A percentile compares a stretch with the other conserved stretches of the same genome.
These are phyloP conservation scores for Brachionus calyciflorus DNA, from an alignment of 1,140 invertebrate genomes.

Conservation along the genomic window DNA sequence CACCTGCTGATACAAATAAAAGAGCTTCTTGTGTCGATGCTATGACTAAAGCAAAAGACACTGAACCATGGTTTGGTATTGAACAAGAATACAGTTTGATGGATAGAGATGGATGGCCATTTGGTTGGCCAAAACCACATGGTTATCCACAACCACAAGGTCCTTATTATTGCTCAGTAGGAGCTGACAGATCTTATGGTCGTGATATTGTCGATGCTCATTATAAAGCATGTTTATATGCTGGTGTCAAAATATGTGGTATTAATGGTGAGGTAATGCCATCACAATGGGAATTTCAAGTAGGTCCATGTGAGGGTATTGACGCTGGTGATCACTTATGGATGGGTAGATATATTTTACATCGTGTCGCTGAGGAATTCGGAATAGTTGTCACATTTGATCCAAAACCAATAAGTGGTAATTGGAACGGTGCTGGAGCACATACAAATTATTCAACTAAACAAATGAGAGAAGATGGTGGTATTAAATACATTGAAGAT, in stretches of 20 bases:
- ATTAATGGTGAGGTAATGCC: slow-evolving; percentile 93
- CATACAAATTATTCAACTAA: slow-evolving; percentile 84
- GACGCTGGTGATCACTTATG: slow-evolving; percentile 81
- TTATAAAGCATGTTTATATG: slow-evolving; percentile 70
- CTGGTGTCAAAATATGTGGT: slow-evolving; percentile 81
- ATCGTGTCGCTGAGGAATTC: slow-evolving; percentile 84
- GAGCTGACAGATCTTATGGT: slow-evolving; percentile 75
- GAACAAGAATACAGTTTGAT: slow-evolving; percentile 89
- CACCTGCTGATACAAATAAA: slow-evolving; percentile 72
- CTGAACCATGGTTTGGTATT: slow-evolving; percentile 90
- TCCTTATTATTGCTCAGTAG: slow-evolving; percentile 92
- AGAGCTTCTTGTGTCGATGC: slow-evolving; percentile 72
- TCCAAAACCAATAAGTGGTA: slow-evolving; percentile 77
- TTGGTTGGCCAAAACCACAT: slow-evolving; percentile 84
- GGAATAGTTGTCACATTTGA: slow-evolving; percentile 80
- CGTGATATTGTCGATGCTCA: slow-evolving; percentile 89
- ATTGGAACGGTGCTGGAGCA: slow-evolving; percentile 88
- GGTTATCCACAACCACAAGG: slow-evolving; percentile 83
- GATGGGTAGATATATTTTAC: slow-evolving; percentile 75
- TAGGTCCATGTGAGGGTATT: slow-evolving; percentile 75
- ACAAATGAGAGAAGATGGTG: slow-evolving; percentile 77
- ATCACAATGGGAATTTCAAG: slow-evolving; percentile 67
- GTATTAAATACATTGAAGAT: slow-evolving; percentile 65
- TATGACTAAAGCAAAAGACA: slow-evolving; percentile 69
- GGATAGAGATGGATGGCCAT: slow-evolving; percentile 80